Base-by-base conservation (phyloP, 2,113 vertebrate genomes). In the Scomber scombrus region DNA sequence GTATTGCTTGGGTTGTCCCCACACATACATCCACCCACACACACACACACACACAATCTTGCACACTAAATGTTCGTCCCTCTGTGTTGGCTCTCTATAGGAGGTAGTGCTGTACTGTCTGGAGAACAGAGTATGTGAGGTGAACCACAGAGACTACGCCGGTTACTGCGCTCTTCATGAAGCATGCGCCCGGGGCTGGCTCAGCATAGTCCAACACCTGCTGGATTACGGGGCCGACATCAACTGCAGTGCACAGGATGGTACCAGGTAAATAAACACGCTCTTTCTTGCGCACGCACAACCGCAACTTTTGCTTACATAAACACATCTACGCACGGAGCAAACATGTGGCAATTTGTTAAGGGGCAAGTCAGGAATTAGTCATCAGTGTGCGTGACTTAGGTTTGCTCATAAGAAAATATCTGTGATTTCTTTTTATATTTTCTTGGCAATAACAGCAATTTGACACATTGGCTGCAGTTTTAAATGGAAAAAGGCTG, bases 181-280 rank as follows among this genome's bases (percentile, higher is more conserved):
- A 83, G 97, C 97, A 51, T 99, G 97, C 71, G 97, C 97, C 47
- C 91, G 96, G 0, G 97, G 97, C 82, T 98, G 97, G 97, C 95
- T 98, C 82, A 96, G 92, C 94, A 99, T 99, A 10, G 97, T 97
- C 58, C 94, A 96, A 46, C 97, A 98, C 87, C 97, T 99, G 88
- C 95, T 99, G 1, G 97, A 98, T 86, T 97, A 98, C 4, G 97
- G 97, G 3, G 97, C 97, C 0, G 97, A 99, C 63, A 97, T 98
- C 63, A 99, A 99, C 95, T 99, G 97, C 94, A 98, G 97, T 0
- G 97, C 97, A 0, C 97, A 98, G 93, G 97, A 99, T 67, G 97
- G 97, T 87, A 99, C 97, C 90, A 97, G 97, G 97, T 98, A 51
- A 73, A 71, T 55, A 23, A 43, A 57, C 16, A 3, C 23, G 12